Conservation (phyloP, 2,113 vertebrate species). For the Agelaius tricolor region DNA sequence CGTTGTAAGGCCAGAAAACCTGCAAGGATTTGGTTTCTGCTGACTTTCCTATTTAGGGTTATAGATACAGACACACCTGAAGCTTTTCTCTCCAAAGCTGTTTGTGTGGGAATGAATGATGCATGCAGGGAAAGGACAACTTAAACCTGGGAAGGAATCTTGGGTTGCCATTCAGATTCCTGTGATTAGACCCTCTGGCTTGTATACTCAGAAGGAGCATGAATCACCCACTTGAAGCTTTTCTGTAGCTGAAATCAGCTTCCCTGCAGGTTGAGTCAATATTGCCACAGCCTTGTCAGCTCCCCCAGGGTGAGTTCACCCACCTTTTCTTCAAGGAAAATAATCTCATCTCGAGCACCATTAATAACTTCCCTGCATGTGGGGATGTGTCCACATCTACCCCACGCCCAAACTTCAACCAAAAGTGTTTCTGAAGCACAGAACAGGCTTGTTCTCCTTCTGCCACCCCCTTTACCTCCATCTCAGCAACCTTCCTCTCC, state of each 20-base stretch:
- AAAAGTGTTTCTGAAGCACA: neutral
- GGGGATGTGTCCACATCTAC: neutral
- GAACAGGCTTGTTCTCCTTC: constrained; percentile 5
- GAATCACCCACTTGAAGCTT: neutral
- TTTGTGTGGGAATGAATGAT: neutral
- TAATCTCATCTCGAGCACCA: neutral
- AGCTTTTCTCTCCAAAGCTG: neutral
- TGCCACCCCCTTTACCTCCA: neutral
- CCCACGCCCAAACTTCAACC: neutral
- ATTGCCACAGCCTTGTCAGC: neutral
- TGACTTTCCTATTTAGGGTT: neutral
- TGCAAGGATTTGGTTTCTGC: neutral
- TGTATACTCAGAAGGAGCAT: neutral
- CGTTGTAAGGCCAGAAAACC: neutral
- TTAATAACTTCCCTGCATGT: neutral
- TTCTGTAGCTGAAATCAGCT: neutral
- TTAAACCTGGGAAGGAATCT: neutral
- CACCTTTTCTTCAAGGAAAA: neutral
- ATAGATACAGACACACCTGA: neutral
- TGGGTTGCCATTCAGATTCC: neutral
- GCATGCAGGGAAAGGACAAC: neutral
- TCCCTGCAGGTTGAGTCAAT: neutral
- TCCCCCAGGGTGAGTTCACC: neutral
- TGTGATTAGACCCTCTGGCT: neutral
- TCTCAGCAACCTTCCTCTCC: constrained; percentile 11